These are phyloP conservation scores for Odontothrips loti DNA, from an alignment of 2,888 invertebrate genomes.

Conservation along the genomic window DNA sequence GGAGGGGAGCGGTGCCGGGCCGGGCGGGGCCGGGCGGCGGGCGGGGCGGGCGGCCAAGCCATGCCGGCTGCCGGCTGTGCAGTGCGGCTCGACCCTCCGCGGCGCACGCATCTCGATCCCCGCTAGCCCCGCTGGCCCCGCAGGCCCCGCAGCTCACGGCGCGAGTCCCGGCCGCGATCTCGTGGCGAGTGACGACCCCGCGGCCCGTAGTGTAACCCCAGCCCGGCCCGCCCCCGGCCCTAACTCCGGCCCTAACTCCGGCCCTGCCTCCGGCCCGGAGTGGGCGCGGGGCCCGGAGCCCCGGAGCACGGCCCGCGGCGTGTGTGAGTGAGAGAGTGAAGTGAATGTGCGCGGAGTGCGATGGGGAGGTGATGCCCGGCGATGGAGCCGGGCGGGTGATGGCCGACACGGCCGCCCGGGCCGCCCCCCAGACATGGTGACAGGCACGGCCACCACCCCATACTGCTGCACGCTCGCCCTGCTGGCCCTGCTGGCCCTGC, in stretches of 20 bases:
- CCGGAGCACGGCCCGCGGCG: no score
- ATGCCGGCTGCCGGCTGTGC: not conserved
- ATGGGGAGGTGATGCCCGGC: not conserved
- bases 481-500: not conserved
- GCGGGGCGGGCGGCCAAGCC: conserved; percentile 1
- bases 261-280: not conserved
- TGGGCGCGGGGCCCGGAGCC: not conserved
- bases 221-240: no score
- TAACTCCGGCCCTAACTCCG: no score
- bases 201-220: not conserved
- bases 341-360: not conserved
- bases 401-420: not conserved
- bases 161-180: not conserved
- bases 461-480: conserved; percentile 1
- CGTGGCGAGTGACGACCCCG: not conserved
- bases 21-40: not conserved
- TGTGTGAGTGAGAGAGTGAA: not conserved
- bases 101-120: not conserved
- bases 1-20: not conserved
- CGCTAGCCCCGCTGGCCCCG: not conserved
- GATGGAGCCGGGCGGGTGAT: conserved; percentile 21
- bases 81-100: conserved; percentile 19
- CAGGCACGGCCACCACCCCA: not conserved
- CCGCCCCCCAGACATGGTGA: conserved; percentile 16
- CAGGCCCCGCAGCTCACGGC: not conserved